Evolutionary conservation across 2,888 invertebrate species (phyloP).

Genomic region (Dexiosoma caninum): DNA sequence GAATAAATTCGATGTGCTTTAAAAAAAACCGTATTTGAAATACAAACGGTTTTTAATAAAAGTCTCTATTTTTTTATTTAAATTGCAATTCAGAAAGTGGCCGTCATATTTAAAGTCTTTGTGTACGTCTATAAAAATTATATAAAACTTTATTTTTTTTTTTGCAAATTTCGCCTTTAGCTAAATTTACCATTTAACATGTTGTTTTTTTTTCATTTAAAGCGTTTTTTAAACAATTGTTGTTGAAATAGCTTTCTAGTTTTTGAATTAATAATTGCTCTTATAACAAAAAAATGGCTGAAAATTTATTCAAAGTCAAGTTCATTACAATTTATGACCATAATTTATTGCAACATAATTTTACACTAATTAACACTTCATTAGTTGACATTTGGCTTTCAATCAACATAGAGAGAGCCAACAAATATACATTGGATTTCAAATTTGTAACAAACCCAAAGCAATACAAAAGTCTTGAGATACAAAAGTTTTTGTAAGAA

Average conservation of each 20-base stretch:
- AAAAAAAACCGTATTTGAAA: neutral
- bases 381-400: neutral
- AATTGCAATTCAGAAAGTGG: neutral
- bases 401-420: neutral
- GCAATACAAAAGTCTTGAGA: constrained; percentile 43
- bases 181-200: neutral
- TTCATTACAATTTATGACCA: constrained; percentile 18
- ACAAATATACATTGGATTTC: neutral
- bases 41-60: neutral
- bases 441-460: neutral
- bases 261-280: neutral
- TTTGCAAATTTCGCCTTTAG: neutral
- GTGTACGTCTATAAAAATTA: neutral
- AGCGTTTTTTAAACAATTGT: too few species aligned
- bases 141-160: neutral
- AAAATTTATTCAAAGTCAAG: constrained; percentile 30
- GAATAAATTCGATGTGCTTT: too few species aligned
- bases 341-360: constrained; percentile 18
- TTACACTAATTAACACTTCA: constrained; percentile 48
- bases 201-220: too few species aligned
- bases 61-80: neutral
- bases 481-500: neutral
- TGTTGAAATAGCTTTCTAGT: neutral
- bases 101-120: neutral
- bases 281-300: neutral